Percentiles rank a stretch among this genome's conserved stretches.
Conservation (phyloP, 2,113 vertebrate species). For the Aythya baeri region DNA sequence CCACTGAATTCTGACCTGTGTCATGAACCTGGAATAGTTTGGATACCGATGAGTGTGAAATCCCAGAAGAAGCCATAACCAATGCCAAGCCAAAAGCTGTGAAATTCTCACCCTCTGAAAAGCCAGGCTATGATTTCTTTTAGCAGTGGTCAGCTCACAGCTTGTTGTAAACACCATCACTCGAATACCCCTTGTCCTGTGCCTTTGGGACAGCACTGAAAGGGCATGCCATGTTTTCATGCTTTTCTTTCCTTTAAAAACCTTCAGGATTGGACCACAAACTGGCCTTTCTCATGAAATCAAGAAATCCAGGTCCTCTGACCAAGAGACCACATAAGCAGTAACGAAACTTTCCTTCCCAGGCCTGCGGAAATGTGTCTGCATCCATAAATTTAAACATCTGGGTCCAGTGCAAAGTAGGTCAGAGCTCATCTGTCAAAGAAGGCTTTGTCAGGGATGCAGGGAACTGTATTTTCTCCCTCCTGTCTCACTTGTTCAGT, state of each 20-base stretch:
- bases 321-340: neutral
- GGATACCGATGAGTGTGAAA: neutral
- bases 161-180: neutral
- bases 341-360: neutral
- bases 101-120: neutral
- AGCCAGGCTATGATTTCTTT: neutral
- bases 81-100: neutral
- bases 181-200: neutral
- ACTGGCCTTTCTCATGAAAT: neutral
- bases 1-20: neutral
- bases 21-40: neutral
- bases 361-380: neutral
- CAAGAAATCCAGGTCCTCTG: neutral
- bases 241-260: constrained; percentile 42
- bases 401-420: constrained; percentile 8
- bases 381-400: constrained; percentile 37
- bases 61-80: neutral
- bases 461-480: neutral
- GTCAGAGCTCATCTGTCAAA: constrained; percentile 36
- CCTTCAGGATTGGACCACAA: neutral
- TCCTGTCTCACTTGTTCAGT: neutral
- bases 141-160: neutral
- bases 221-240: neutral
- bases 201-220: neutral
- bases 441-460: constrained; percentile 8